Conservation (phyloP, 2,797 vertebrate genomes). For the Clarias pachynema region DNA sequence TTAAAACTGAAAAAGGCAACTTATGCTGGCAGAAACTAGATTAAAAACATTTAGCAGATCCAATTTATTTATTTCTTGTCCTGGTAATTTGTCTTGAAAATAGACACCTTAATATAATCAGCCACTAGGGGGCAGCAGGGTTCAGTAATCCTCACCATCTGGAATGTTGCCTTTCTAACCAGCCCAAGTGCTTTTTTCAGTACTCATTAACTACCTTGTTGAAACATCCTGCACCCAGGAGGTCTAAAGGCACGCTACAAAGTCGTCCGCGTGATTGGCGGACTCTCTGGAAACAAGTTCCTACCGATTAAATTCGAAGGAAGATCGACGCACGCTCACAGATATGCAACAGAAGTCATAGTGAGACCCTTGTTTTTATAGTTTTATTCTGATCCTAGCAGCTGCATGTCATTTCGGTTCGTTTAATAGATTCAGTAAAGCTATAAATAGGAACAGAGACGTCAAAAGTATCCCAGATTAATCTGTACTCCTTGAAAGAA, state of each 20-base stretch:
- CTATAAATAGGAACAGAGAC: slow-evolving; percentile 14
- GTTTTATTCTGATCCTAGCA: slow-evolving; percentile 29
- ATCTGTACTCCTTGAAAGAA: slow-evolving; percentile 5
- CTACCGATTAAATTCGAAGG: neutral
- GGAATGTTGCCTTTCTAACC: neutral
- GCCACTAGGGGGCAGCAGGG: slow-evolving; percentile 36
- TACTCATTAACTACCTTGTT: slow-evolving; percentile 11
- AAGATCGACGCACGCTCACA: slow-evolving; percentile 5
- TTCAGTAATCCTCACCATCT: slow-evolving; percentile 4
- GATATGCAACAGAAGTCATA: neutral
- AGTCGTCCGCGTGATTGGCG: neutral
- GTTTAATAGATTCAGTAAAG: slow-evolving; percentile 23
- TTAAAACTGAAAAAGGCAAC: neutral
- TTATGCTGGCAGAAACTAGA: neutral
- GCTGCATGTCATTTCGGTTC: slow-evolving; percentile 25
- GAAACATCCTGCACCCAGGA: neutral
- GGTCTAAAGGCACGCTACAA: slow-evolving; percentile 14
- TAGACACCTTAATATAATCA: neutral
- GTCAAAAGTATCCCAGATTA: slow-evolving; percentile 11
- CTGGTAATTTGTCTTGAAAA: neutral
- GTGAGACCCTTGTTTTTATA: neutral
- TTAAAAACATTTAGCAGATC: neutral
- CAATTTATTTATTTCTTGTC: neutral
- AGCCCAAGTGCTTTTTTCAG: neutral
- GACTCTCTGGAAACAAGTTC: neutral